A percentile compares a stretch with the other conserved stretches of the same genome.
phyloP scores from a whole-genome alignment of 1,140 invertebrate species.

The Chionoecetes opilio region DNA sequence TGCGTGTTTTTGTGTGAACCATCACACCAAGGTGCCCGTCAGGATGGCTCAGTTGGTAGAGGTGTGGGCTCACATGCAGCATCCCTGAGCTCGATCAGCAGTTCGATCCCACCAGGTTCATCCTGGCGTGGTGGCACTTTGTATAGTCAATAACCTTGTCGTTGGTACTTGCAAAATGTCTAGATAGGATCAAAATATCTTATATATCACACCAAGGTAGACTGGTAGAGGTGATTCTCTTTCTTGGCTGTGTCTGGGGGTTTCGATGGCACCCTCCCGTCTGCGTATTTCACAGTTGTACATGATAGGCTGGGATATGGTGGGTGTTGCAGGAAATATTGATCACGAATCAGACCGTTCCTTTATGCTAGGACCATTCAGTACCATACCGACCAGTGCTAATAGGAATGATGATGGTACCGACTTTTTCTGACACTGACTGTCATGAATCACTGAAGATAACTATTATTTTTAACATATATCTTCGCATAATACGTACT shows the following conservation, averaged over 20 bases:
- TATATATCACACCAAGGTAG: too few relatives aligned
- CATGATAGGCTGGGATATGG: slow-evolving; percentile 57
- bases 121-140: too few relatives aligned
- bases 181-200: too few relatives aligned
- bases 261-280: slow-evolving; percentile 16
- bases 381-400: slow-evolving; percentile 43
- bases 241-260: slow-evolving; percentile 40
- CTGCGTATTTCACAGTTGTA: slow-evolving; percentile 46
- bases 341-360: slow-evolving; percentile 16
- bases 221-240: slow-evolving; percentile 47
- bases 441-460: slow-evolving; percentile 39
- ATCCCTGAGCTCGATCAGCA: too few relatives aligned
- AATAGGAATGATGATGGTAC: slow-evolving; percentile 40
- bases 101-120: too few relatives aligned
- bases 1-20: slow-evolving; percentile 35
- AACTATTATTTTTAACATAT: slow-evolving; percentile 45
- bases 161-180: too few relatives aligned
- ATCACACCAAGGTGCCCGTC: too few relatives aligned
- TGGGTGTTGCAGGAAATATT: slow-evolving; percentile 40
- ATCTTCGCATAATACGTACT: slow-evolving; percentile 34
- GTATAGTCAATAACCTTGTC: too few relatives aligned
- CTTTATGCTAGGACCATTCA: slow-evolving; percentile 54
- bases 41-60: too few relatives aligned
- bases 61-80: too few relatives aligned
- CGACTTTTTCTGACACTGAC: slow-evolving; percentile 32